A percentile compares a stretch with the other conserved stretches of the same genome.
Evolutionary conservation across 2,797 vertebrate genomes (phyloP).

Genomic region (Danio kyathit): DNA sequence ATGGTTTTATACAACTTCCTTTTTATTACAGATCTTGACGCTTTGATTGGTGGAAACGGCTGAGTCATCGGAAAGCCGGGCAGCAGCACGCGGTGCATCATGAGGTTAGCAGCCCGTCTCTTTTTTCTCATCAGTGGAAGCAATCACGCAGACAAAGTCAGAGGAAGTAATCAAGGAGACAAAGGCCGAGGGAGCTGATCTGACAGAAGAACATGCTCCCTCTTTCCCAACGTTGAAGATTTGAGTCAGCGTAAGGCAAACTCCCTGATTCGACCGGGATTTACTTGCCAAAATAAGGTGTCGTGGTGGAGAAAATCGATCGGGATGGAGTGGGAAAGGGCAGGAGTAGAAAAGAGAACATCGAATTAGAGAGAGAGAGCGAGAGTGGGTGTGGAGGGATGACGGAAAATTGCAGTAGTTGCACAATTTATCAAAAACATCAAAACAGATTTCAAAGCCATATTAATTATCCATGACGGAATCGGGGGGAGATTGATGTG

Average conservation of each 20-base stretch:
- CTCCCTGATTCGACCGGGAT: slow-evolving; percentile 43
- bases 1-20: slow-evolving; percentile 33
- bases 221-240: slow-evolving; percentile 49
- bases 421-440: slow-evolving; percentile 4
- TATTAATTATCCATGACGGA: slow-evolving; percentile 3
- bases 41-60: slow-evolving; percentile 40
- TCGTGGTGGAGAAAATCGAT: slow-evolving; percentile 54
- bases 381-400: not conserved
- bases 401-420: not conserved
- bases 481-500: not conserved
- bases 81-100: slow-evolving; percentile 57
- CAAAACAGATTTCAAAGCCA: slow-evolving; percentile 2
- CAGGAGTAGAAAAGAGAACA: not conserved
- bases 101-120: slow-evolving; percentile 60
- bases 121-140: slow-evolving; percentile 63
- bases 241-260: slow-evolving; percentile 67
- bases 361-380: not conserved
- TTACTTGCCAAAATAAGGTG: slow-evolving; percentile 60
- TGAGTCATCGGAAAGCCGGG: slow-evolving; percentile 37
- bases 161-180: slow-evolving; percentile 59
- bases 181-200: slow-evolving; percentile 44
- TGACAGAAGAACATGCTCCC: slow-evolving; percentile 42
- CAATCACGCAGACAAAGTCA: slow-evolving; percentile 64
- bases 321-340: slow-evolving; percentile 30
- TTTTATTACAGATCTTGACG: slow-evolving; percentile 40